Evolutionary conservation across 2,113 vertebrate species (phyloP), one percentile per base, ranked within the genome.

Genomic region (Struthio camelus): DNA sequence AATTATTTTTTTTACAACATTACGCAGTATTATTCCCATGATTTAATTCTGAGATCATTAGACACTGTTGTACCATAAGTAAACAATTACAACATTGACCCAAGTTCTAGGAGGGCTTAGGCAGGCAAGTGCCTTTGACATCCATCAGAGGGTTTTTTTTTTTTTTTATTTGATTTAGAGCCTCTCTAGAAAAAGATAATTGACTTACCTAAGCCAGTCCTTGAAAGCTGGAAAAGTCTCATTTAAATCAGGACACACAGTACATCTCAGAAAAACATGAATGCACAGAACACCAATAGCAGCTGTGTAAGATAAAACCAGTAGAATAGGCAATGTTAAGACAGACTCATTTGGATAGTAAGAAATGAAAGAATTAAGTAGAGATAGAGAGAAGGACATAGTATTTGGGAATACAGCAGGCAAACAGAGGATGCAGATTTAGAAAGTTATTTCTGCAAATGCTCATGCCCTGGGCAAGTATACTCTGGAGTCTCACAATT

Each of bases 11-110:
- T 42, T 65, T 40, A 48, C 82, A 86, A 88, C 46, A 24, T 51
- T 75, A 53, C 3, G 62, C 75, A 80, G 53, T 36, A 58, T 89
- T 70, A 86, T 73, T 75, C 64, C 81, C 65, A 28, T 94, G 85
- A 96, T 95, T 95, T 87, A 93, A 96, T 96, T 86, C 65, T 3
- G 25, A 89, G 73, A 84, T 90, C 90, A 93, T 90, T 48, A 94
- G 90, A 81, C 42, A 38, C 76, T 18, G 1, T 1, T 9, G 64
- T 80, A 59, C 59, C 1, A 0, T 27, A 88, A 85, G 61, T 13
- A 78, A 78, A 87, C 72, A 87, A 83, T 94, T 80, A 91, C 36
- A 13, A 83, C 61, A 4, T 61, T 67, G 89, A 89, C 70, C 84
- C 58, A 3, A 5, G 82, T 93, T 80, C 80, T 59, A 72, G 66